Evolutionary conservation across 2,113 vertebrate genomes (phyloP).

Genomic region (Hypomesus transpacificus): DNA sequence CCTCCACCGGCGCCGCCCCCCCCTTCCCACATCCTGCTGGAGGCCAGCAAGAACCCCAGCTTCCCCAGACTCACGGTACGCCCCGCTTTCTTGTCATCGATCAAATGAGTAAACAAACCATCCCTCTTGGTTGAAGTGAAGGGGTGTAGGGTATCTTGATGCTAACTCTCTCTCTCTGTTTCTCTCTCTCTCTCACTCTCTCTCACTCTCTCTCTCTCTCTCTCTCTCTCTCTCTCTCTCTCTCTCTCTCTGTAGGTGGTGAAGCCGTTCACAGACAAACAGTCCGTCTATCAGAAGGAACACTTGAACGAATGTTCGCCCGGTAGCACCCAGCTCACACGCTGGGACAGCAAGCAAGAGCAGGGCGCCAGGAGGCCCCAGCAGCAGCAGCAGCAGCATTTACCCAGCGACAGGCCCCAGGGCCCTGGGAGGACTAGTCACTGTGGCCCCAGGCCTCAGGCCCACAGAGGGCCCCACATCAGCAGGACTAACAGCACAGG

Average conservation of each 20-base stretch:
- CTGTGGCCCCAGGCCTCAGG: conserved; percentile 61
- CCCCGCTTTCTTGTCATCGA: neutral
- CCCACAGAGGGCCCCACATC: conserved; percentile 64
- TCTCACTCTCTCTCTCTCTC: too few relatives aligned
- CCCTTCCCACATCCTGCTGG: conserved; percentile 74
- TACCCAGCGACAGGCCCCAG: conserved; percentile 64
- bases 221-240: neutral
- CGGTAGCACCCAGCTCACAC: conserved; percentile 61
- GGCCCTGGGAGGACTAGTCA: conserved; percentile 64
- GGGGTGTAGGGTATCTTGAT: too few relatives aligned
- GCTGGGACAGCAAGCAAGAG: conserved; percentile 70
- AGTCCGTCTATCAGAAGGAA: conserved; percentile 54
- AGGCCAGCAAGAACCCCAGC: conserved; percentile 80
- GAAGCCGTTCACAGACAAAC: conserved; percentile 75
- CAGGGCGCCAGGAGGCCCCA: conserved; percentile 50
- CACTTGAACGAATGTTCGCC: conserved; percentile 60
- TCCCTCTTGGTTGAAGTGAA: neutral
- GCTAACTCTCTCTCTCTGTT: too few relatives aligned
- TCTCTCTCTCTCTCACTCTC: too few relatives aligned
- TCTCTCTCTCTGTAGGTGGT: conserved; percentile 70
- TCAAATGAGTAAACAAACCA: neutral
- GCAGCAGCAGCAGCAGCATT: conserved; percentile 57
- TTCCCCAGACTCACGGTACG: conserved; percentile 79
- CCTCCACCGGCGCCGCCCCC: conserved; percentile 57
- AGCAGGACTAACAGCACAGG: conserved; percentile 73